phyloP scores from a whole-genome alignment of 2,888 invertebrate genomes.

The Chrysotoxum bicinctum region DNA sequence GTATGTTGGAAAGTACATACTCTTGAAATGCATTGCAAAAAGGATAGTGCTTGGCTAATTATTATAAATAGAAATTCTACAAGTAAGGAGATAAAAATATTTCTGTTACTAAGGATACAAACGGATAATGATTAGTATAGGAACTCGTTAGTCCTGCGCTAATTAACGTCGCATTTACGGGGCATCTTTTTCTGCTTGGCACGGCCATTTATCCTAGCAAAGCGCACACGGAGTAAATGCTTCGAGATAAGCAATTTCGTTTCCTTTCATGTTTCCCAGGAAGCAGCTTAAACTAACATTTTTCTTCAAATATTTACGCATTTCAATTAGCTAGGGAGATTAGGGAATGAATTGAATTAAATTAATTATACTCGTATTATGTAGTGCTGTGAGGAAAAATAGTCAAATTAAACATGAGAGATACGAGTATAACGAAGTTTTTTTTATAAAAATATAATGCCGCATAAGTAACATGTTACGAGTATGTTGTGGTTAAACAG shows the following conservation, averaged over 20 bases:
- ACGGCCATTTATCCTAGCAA: not conserved
- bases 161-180: conserved; percentile 63
- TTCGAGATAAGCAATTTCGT: not conserved
- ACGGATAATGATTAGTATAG: conserved; percentile 23
- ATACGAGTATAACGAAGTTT: not conserved
- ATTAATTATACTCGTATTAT: not conserved
- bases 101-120: conserved; percentile 9
- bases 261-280: not conserved
- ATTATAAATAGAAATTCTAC: conserved; percentile 13
- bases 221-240: not conserved
- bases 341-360: conserved; percentile 17
- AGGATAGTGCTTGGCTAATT: conserved; percentile 43
- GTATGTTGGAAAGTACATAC: not conserved
- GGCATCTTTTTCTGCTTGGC: conserved; percentile 8
- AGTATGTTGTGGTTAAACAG: too few relatives aligned
- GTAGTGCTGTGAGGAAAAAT: not conserved
- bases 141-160: conserved; percentile 59
- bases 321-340: conserved; percentile 7
- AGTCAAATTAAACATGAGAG: not conserved
- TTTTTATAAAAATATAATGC: too few relatives aligned
- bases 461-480: too few relatives aligned
- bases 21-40: conserved; percentile 36
- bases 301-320: conserved; percentile 23
- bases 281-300: conserved; percentile 2
- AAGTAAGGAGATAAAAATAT: conserved; percentile 45